These are phyloP conservation scores for Oceanodroma leucorhoa DNA, from an alignment of 2,797 vertebrate species.

Conservation along the genomic window DNA sequence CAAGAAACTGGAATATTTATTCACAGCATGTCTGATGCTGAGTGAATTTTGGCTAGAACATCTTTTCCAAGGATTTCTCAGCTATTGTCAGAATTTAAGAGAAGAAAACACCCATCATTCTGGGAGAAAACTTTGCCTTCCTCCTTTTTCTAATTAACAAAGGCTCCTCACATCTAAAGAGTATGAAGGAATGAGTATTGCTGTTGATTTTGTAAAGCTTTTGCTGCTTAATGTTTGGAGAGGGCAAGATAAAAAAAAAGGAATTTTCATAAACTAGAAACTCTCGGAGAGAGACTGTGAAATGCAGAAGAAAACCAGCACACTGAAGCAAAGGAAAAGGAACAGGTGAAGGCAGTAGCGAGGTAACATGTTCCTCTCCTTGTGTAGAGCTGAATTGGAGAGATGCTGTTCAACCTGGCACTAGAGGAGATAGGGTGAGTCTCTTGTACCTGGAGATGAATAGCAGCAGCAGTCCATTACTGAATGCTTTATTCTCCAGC, in stretches of 20 bases:
- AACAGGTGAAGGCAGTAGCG: not conserved
- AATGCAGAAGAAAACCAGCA: not conserved
- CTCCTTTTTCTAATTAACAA: slow-evolving; percentile 19
- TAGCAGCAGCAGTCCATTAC: slow-evolving; percentile 6
- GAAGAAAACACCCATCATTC: slow-evolving; percentile 17
- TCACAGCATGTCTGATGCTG: slow-evolving; percentile 6
- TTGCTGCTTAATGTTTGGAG: not conserved
- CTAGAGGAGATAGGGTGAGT: not conserved
- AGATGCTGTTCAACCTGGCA: not conserved
- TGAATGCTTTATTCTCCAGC: not conserved
- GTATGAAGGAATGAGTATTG: not conserved
- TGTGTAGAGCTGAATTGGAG: not conserved
- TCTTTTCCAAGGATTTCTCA: slow-evolving; percentile 31
- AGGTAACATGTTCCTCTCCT: not conserved
- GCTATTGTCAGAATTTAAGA: slow-evolving; percentile 29
- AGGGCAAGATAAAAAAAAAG: not conserved
- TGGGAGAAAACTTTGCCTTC: not conserved
- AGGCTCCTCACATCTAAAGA: not conserved
- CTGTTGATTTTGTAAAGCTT: not conserved
- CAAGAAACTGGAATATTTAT: slow-evolving; percentile 9
- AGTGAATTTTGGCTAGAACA: slow-evolving; percentile 10
- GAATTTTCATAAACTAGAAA: not conserved
- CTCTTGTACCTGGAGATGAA: slow-evolving; percentile 21
- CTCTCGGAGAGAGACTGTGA: not conserved
- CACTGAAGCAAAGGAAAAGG: not conserved